These are phyloP conservation scores for Cheirogaleus medius DNA, from an alignment of 2,113 vertebrate species.

Conservation along the genomic window DNA sequence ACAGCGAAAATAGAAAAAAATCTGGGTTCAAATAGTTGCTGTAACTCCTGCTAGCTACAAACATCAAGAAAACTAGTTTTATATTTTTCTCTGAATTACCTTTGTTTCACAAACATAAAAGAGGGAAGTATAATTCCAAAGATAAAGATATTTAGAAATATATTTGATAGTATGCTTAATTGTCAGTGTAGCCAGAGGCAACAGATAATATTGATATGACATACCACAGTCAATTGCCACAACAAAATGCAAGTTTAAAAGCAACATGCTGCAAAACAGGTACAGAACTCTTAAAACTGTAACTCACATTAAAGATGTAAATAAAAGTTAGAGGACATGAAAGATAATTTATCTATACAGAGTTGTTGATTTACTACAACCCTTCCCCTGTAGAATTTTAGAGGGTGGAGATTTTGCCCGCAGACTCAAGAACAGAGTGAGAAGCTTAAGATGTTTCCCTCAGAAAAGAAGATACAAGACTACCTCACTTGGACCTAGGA, in stretches of 20 bases:
- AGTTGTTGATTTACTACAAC: background rate
- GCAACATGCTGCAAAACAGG: background rate
- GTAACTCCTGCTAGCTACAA: background rate
- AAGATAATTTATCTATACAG: background rate
- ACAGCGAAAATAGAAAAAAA: background rate
- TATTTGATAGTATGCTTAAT: background rate
- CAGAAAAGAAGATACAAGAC: background rate
- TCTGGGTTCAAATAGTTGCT: background rate
- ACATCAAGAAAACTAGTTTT: background rate
- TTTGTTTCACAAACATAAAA: background rate
- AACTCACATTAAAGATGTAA: background rate
- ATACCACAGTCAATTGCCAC: background rate
- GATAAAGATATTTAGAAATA: background rate
- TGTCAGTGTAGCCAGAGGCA: background rate
- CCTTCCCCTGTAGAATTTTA: background rate
- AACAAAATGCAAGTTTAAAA: background rate
- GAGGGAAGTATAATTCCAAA: background rate
- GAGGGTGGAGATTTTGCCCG: rapidly evolving
- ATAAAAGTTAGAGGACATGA: background rate
- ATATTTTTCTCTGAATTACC: background rate
- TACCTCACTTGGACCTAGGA: rapidly evolving
- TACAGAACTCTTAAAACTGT: background rate
- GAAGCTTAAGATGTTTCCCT: background rate
- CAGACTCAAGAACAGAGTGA: background rate
- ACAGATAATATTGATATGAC: background rate